These are phyloP conservation scores for Agrochola macilenta DNA, from an alignment of 2,888 invertebrate species.

Conservation along the genomic window DNA sequence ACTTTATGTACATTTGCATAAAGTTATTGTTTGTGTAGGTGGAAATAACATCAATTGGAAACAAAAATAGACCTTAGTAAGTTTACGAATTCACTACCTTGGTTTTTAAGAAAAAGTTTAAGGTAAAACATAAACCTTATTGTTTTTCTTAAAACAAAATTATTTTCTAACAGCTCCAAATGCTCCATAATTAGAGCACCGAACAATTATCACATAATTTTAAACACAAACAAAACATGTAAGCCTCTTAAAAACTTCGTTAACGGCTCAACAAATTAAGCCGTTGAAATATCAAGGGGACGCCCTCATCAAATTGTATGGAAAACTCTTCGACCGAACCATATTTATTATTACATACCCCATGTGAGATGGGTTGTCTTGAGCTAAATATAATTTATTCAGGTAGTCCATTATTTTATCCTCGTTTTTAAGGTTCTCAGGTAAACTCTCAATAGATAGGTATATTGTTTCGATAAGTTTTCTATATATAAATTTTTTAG, in stretches of 20 bases:
- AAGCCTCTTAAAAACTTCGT: conserved; percentile 59
- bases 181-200: conserved; percentile 28
- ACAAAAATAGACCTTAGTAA: no score
- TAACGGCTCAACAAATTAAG: conserved; percentile 49
- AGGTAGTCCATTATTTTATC: conserved; percentile 10
- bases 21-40: no score
- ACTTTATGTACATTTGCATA: no score
- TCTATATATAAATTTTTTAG: no score
- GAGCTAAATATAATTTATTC: conserved; percentile 29
- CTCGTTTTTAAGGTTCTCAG: background rate
- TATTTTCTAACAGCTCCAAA: background rate
- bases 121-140: no score
- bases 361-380: conserved; percentile 36
- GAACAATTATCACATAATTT: conserved; percentile 59
- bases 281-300: conserved; percentile 51
- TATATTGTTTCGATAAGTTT: background rate
- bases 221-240: conserved; percentile 57
- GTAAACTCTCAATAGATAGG: background rate
- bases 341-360: conserved; percentile 48
- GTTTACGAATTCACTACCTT: no score
- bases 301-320: conserved; percentile 52
- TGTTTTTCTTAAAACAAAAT: no score
- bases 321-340: conserved; percentile 49
- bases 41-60: no score
- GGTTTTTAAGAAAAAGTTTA: no score